Conservation (phyloP, 1,140 invertebrate species). For the Pogonomyrmex barbatus region DNA sequence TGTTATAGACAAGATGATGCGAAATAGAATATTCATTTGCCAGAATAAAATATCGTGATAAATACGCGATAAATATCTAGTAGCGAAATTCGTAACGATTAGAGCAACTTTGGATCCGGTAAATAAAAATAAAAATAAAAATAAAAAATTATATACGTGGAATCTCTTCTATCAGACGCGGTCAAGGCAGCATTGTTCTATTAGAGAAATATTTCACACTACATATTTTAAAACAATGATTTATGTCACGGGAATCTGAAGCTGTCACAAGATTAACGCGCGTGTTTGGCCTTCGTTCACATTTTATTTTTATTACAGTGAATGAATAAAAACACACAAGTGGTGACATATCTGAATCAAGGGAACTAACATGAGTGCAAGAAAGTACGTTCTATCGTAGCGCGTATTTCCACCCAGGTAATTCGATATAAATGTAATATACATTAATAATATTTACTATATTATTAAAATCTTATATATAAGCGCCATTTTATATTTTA, state of each 20-base stretch:
- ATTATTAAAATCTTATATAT: neutral
- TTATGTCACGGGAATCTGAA: neutral
- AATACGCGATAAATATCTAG: neutral
- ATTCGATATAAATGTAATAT: neutral
- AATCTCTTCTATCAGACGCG: neutral
- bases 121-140: neutral
- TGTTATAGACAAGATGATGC: neutral
- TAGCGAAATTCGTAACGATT: neutral
- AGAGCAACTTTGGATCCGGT: neutral
- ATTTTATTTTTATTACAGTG: conserved; percentile 36
- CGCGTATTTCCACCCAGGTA: neutral
- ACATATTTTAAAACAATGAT: conserved; percentile 34
- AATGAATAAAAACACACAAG: conserved; percentile 5
- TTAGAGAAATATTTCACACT: neutral
- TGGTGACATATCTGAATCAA: neutral
- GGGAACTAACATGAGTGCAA: neutral
- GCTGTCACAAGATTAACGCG: neutral
- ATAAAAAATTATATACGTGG: conserved; percentile 8
- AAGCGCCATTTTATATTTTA: neutral
- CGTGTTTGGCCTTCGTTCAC: neutral
- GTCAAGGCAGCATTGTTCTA: neutral
- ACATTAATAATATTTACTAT: neutral
- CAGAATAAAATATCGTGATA: neutral
- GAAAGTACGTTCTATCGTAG: neutral
- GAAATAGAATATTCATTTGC: neutral